Base-by-base conservation (phyloP, 2,888 invertebrate species). In the Fabriciana adippe region DNA sequence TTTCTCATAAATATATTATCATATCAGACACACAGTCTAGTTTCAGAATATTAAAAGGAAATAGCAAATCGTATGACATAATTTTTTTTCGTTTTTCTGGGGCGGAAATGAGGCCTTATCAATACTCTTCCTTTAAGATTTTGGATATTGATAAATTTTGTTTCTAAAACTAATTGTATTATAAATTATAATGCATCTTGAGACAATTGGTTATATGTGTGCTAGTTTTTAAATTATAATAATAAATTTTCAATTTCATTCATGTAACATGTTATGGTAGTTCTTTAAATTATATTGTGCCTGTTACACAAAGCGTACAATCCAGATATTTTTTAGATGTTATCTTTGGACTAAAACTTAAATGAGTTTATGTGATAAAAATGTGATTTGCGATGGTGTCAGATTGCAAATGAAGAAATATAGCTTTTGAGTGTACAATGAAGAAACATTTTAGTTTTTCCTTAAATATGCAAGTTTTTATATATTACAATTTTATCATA, bases 361-460 rank as follows among this genome's bases (percentile, higher is more conserved):
- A 18, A 14, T 3, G 18, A 21, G 26, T 57, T 57, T 47, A 41
- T 56, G 45, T 57, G n/a, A n/a, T 57, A 57, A 45, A 57, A n/a
- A 47, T 47, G 21, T 57, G 21, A 47, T 57, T 57, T 57, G 47
- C 21, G 2, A 21, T 55, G 57, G 26, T 57, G 47, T 47, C 26
- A 15, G 47, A 47, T 26, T 57, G 47, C 47, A 26, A 41, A 56
- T 56, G 26, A 57, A 47, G 45, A 57, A 57, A 26, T 45, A 45
- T 57, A 26, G 47, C 26, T 57, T 45, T 47, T 57, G 57, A 57
- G 45, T 47, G 47, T 57, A 57, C 57, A 57, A 47, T 57, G 21
- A 57, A 57, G 21, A 47, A 0, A 47, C 26, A 57, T 47, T 57
- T 47, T 47, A 47, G n/a, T 47, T 57, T 16, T 53, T 31, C 11